A percentile compares a stretch with the other conserved stretches of the same genome.
phyloP scores from a whole-genome alignment of 2,888 invertebrate species.

The Dolichomitus sp. region DNA sequence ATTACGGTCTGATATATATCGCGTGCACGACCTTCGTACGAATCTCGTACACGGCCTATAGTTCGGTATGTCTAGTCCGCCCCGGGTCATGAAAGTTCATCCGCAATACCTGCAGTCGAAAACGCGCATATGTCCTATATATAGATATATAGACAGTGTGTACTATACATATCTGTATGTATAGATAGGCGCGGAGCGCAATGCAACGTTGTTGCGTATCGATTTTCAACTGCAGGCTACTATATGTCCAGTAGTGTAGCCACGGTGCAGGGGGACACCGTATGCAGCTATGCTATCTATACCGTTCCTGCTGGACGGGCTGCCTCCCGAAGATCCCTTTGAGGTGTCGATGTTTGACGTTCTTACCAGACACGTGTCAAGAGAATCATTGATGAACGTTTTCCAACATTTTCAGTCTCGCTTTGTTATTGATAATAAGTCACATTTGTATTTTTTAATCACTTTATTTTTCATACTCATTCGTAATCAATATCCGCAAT shows the following conservation, averaged over 20 bases:
- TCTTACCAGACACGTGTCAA: constrained; percentile 8
- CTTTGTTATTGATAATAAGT: no score
- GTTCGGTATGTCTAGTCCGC: constrained; percentile 10
- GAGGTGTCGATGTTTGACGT: constrained; percentile 46
- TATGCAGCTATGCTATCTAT: constrained; percentile 33
- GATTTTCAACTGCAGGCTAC: constrained; percentile 65
- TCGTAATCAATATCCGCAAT: no score
- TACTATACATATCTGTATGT: constrained; percentile 19
- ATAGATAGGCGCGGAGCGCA: constrained; percentile 59
- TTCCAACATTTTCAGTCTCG: no score
- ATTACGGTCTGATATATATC: constrained; percentile 19
- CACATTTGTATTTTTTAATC: no score
- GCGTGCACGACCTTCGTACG: constrained; percentile 49
- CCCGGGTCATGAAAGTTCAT: constrained; percentile 68
- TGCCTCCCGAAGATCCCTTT: constrained; percentile 53
- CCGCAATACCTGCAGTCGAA: constrained; percentile 66
- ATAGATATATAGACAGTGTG: constrained; percentile 17
- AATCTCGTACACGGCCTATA: constrained; percentile 36
- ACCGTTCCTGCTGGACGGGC: constrained; percentile 46
- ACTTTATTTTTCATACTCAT: no score
- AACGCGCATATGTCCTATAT: constrained; percentile 50
- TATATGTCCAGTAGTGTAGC: constrained; percentile 57
- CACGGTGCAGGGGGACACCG: constrained; percentile 53
- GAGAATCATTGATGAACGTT: no score
- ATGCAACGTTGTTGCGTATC: constrained; percentile 68